These are phyloP conservation scores for Stratiomys singularior DNA, from an alignment of 2,888 invertebrate species.

Conservation along the genomic window DNA sequence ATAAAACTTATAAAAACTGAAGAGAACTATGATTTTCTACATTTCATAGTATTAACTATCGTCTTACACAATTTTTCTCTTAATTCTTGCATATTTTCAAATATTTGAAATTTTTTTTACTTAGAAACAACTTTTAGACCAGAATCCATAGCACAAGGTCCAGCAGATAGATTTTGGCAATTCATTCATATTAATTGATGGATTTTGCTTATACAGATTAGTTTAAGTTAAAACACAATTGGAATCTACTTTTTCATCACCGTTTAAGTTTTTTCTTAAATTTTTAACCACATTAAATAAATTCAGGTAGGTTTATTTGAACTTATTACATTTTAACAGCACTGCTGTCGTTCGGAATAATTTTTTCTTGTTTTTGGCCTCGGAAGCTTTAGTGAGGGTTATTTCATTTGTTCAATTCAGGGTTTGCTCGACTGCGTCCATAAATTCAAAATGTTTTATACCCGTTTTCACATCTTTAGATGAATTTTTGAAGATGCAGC, in stretches of 20 bases:
- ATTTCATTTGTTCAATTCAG: no score
- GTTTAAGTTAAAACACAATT: background rate
- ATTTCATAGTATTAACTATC: constrained; percentile 39
- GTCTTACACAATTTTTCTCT: constrained; percentile 22
- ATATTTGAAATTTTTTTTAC: constrained; percentile 10
- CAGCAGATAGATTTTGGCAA: background rate
- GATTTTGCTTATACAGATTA: background rate
- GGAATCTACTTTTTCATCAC: background rate
- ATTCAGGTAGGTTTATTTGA: background rate
- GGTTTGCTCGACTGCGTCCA: no score
- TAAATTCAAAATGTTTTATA: no score
- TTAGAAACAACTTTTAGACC: constrained; percentile 10
- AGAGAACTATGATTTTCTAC: constrained; percentile 24
- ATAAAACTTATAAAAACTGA: constrained; percentile 45
- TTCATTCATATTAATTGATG: background rate
- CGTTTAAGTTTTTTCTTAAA: background rate
- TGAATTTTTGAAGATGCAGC: no score
- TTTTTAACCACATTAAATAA: background rate
- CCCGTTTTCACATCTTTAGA: no score
- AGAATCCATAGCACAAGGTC: constrained; percentile 13
- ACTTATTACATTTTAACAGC: no score
- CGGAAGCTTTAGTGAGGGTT: no score
- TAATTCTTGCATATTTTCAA: background rate
- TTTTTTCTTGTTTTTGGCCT: no score
- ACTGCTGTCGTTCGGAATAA: no score